Base-by-base conservation (phyloP, 2,888 invertebrate species). In the Luperina testacea region DNA sequence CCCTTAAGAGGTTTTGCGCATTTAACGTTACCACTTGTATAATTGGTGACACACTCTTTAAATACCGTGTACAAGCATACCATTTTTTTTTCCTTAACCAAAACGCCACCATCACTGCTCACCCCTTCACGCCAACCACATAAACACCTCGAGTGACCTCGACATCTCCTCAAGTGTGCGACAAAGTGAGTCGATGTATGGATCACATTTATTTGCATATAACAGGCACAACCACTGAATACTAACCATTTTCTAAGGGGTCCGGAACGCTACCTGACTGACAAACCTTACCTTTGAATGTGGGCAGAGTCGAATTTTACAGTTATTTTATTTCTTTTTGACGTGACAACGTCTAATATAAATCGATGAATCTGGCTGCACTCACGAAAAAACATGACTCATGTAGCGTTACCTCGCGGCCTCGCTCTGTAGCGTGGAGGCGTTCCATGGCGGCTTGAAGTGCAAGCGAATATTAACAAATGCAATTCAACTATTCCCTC, bases 131-230 rank as follows among this genome's bases (percentile, higher is more conserved):
- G 9, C 2, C 9, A 53, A 48, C 42, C 6, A 48, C 27, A 53
- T 32, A 51, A 70, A 77, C 72, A 72, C 38, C 51, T 77, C 38
- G 38, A 38, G 38, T 38, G 38, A 38, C 38, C 38, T 38, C 59
- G 64, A 48, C 75, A 71, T 63, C 71, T 83, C 72, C 27, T 32
- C 61, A 74, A 77, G 74, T 76, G 80, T 87, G 82, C 51, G n/a
- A 79, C 78, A 80, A 82, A 86, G 69, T 78, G 80, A 75, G 72
- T 71, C 68, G 42, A 72, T 88, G 78, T 81, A 76, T 76, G 86
- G 77, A 88, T 86, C 83, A 76, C 78, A 75, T 78, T 48, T 79
- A 85, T 85, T 86, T 85, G 82, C 85, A 86, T 86, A 71, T 51
- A 84, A 75, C 51, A 67, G 59, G 32, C 15, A 48, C 75, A 32